Base-by-base conservation (phyloP, 1,140 invertebrate species). In the Stenopsyche tienmushanensis region DNA sequence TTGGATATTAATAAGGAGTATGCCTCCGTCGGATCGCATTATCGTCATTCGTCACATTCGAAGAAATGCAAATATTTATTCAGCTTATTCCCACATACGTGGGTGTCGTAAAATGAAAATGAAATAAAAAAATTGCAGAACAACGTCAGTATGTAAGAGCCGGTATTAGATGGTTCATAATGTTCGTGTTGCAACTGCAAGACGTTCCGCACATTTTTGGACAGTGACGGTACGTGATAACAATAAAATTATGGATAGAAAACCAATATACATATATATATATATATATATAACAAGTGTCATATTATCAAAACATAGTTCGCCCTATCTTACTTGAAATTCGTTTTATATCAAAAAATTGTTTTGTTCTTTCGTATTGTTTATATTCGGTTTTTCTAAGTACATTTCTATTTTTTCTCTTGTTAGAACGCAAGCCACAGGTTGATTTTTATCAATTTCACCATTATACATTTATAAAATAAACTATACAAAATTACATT, bases 141-240 rank as follows among this genome's bases (percentile, higher is more conserved):
- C 42, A 47, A 26, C 42, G 44, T 60, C 57, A 60, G 57, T 60
- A 21, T 60, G 57, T 60, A 60, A 60, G 57, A 60, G 55, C 52
- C 57, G 41, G 60, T 67, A 67, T 57, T 54, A 57, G 65, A 62
- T 34, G 62, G 52, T 67, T 67, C 62, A 67, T 67, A 67, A 67
- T 67, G 66, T 41, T 67, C 60, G 55, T 67, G 62, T 49, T 63
- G 66, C 66, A 67, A 67, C 66, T 67, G 62, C 59, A 67, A 66
- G 62, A 67, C 52, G 55, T 63, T 67, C 60, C 54, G 60, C 66
- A 18, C 44, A 58, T 58, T 45, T 49, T 34, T 42, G 15, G 8
- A 23, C 59, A 67, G 54, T 13, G 66, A 42, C 52, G 53, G 10
- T 44, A n/a, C 17, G 49, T 54, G 39, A 24, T 21, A n/a, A 41